Percentiles rank a stretch among this genome's conserved stretches.
These are phyloP conservation scores for Anarhynchus alexandrinus DNA, from an alignment of 2,113 vertebrate species.

Conservation along the genomic window DNA sequence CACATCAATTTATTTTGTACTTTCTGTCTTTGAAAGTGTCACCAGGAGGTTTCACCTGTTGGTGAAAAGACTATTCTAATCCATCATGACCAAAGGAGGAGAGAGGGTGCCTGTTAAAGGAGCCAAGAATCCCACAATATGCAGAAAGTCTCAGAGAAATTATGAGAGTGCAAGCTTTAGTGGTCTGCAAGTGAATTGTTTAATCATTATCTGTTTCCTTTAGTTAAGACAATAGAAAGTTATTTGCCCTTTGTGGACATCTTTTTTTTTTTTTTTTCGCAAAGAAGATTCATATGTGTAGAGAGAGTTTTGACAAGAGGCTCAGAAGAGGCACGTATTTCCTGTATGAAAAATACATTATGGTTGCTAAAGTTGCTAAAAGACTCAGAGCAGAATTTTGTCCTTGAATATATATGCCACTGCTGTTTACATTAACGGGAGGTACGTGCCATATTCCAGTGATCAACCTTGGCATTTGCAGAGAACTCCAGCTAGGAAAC, in stretches of 20 bases:
- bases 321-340: neutral
- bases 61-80: neutral
- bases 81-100: neutral
- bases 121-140: neutral
- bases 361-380: neutral
- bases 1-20: neutral
- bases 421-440: neutral
- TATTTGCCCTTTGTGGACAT: neutral
- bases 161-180: neutral
- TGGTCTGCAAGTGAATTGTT: neutral
- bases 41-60: neutral
- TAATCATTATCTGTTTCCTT: neutral
- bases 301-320: neutral
- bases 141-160: neutral
- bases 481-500: constrained; percentile 30
- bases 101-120: neutral
- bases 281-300: neutral
- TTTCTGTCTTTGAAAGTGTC: neutral
- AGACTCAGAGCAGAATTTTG: neutral
- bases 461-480: constrained; percentile 2
- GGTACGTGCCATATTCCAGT: neutral
- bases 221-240: neutral
- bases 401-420: neutral
- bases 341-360: neutral
- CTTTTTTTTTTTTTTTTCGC: neutral